Conservation (phyloP, 1,140 invertebrate species). For the Myzus persicae region DNA sequence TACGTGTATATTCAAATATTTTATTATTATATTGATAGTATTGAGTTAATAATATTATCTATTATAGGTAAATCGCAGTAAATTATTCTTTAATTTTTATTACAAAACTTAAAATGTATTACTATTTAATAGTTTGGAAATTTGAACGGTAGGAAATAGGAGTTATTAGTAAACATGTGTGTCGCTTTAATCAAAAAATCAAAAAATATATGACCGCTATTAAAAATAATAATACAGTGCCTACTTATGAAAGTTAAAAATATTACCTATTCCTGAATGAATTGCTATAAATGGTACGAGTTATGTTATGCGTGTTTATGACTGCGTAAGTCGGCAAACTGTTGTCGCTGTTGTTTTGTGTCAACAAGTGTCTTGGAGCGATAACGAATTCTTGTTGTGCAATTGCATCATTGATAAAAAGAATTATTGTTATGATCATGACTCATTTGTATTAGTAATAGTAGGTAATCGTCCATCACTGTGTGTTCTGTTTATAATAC, state of each 20-base stretch:
- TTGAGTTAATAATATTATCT: too few species aligned
- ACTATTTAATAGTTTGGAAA: too few species aligned
- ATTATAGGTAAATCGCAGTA: too few species aligned
- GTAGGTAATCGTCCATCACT: not conserved
- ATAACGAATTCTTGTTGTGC: slow-evolving; percentile 29
- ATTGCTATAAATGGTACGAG: slow-evolving; percentile 15
- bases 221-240: not conserved
- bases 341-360: not conserved
- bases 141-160: too few species aligned
- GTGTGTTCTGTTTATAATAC: not conserved
- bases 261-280: not conserved
- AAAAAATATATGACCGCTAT: not conserved
- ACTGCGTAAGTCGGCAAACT: slow-evolving; percentile 8
- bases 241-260: not conserved
- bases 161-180: not conserved
- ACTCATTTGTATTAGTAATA: slow-evolving; percentile 43
- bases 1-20: too few species aligned
- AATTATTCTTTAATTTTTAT: too few species aligned
- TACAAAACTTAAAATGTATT: too few species aligned
- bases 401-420: slow-evolving; percentile 44
- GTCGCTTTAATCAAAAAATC: not conserved
- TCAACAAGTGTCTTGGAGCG: slow-evolving; percentile 38
- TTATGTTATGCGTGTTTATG: slow-evolving; percentile 1
- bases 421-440: not conserved
- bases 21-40: too few species aligned